Evolutionary conservation across 2,113 vertebrate genomes (phyloP).

Genomic region (Anser brachyrhynchus): DNA sequence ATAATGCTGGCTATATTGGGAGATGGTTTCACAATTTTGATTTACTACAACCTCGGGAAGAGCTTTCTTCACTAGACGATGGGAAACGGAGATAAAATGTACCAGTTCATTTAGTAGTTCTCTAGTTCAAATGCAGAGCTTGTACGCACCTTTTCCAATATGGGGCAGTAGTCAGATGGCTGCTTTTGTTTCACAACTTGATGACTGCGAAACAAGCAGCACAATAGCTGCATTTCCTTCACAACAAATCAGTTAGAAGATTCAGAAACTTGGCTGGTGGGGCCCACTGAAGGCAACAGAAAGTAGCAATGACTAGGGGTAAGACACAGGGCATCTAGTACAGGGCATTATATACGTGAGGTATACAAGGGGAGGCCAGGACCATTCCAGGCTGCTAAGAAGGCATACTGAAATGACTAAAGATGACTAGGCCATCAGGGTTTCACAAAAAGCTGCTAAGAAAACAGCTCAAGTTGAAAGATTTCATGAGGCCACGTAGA

Average conservation of each 20-base stretch:
- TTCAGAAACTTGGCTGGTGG: not conserved
- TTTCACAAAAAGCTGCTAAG: not conserved
- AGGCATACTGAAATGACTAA: not conserved
- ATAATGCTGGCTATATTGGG: not conserved
- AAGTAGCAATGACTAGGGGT: not conserved
- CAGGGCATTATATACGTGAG: fast-evolving
- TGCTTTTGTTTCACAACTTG: not conserved
- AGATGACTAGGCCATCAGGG: not conserved
- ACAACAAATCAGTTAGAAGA: not conserved
- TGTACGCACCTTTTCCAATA: not conserved
- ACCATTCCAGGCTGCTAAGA: not conserved
- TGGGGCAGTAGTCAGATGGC: not conserved
- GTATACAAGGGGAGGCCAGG: not conserved
- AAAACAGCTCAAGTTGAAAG: not conserved
- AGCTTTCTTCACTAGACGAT: not conserved
- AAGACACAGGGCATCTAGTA: not conserved
- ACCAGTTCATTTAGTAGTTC: not conserved
- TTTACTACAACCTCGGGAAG: not conserved
- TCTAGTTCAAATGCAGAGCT: not conserved
- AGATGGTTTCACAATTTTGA: not conserved
- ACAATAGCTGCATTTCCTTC: not conserved
- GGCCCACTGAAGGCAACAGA: not conserved
- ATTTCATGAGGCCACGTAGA: not conserved
- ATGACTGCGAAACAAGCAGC: not conserved
- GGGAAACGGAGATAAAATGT: not conserved